A percentile compares a stretch with the other conserved stretches of the same genome.
Conservation (phyloP, 2,113 vertebrate genomes). For the Oophaga pumilio region DNA sequence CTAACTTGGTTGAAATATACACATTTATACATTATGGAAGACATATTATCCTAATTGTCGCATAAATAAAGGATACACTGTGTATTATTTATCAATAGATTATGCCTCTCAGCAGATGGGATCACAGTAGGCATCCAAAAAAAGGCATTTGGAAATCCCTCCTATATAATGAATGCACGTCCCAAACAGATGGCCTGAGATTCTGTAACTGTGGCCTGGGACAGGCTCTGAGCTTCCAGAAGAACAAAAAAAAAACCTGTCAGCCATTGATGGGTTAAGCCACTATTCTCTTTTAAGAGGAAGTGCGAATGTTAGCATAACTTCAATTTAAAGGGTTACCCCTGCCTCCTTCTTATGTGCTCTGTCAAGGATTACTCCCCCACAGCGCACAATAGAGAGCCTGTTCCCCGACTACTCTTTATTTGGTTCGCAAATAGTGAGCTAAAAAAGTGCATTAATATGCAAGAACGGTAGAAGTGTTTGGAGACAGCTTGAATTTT, state of each 20-base stretch:
- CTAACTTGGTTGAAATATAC: no score
- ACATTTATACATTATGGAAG: no score
- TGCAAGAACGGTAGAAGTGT: not conserved
- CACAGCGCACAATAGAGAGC: not conserved
- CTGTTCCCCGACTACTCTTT: constrained; percentile 16
- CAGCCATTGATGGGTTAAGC: constrained; percentile 14
- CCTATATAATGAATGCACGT: not conserved
- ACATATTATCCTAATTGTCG: not conserved
- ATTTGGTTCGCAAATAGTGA: not conserved
- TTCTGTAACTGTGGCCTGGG: not conserved
- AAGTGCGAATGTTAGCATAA: constrained; percentile 24
- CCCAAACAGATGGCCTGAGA: constrained; percentile 24
- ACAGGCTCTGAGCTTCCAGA: not conserved
- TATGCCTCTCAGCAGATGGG: constrained; percentile 14
- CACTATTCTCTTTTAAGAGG: not conserved
- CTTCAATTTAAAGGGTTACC: not conserved
- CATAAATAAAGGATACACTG: not conserved
- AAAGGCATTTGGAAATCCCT: not conserved
- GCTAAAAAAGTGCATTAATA: not conserved
- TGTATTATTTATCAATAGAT: not conserved
- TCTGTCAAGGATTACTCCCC: not conserved
- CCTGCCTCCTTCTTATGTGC: not conserved
- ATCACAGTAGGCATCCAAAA: not conserved
- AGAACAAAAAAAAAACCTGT: not conserved
- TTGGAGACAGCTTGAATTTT: not conserved